phyloP scores from a whole-genome alignment of 2,797 vertebrate species.

The Thalassophryne amazonica region DNA sequence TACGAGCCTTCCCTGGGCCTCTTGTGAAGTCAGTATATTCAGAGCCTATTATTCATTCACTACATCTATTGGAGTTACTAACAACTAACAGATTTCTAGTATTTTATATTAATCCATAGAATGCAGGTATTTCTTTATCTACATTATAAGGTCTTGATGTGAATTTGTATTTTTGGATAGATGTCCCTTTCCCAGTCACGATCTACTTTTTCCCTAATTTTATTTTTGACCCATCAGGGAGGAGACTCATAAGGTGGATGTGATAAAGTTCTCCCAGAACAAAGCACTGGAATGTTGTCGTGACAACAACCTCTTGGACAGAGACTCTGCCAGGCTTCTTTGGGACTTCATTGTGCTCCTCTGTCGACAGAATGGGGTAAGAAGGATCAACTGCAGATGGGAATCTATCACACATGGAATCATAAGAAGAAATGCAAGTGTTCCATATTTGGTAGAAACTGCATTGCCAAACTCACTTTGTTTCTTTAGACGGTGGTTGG shows the following conservation, averaged over 20 bases:
- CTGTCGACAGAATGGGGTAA: constrained; percentile 96
- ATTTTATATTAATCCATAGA: not conserved
- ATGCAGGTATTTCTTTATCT: not conserved
- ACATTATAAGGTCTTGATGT: not conserved
- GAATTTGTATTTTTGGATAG: not conserved
- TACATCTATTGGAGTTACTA: not conserved
- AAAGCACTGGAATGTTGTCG: constrained; percentile 88
- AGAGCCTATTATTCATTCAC: not conserved
- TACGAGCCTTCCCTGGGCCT: constrained; percentile 91
- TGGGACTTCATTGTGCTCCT: constrained; percentile 95
- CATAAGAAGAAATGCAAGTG: not conserved
- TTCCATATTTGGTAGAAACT: too few species aligned
- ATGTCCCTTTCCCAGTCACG: not conserved
- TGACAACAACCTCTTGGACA: constrained; percentile 87
- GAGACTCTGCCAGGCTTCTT: constrained; percentile 90
- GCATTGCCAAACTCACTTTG: too few species aligned
- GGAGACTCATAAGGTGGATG: constrained; percentile 98
- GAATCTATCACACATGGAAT: not conserved
- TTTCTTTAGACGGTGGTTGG: constrained; percentile 90
- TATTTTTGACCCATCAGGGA: constrained; percentile 71
- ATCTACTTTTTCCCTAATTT: not conserved
- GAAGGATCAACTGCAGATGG: not conserved
- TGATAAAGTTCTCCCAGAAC: constrained; percentile 96
- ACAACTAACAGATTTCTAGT: not conserved
- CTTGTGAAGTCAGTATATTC: constrained; percentile 85